Base-by-base conservation (phyloP, 2,113 vertebrate genomes). In the Gadus chalcogrammus region DNA sequence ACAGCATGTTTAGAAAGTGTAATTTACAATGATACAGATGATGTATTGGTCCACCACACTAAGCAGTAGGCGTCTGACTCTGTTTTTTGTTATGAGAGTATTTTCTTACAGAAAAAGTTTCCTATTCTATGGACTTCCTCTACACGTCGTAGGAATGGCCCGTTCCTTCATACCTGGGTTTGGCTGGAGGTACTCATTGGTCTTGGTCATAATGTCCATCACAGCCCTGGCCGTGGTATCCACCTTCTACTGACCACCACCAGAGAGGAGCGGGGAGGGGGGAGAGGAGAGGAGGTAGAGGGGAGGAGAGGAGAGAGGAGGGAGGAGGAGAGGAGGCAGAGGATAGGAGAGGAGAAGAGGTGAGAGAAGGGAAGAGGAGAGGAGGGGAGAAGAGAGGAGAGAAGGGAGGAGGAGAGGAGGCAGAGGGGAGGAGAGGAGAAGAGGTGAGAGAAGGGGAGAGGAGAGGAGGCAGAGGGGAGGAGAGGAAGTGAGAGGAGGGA, bases 131-230 rank as follows among this genome's bases (percentile, higher is more conserved):
- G 31, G 31, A 35, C 31, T 7, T 35, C 24, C 0, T 24, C 24
- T 24, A 24, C 24, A 35, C 4, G 31, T 35, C 31, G 31, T 35
- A 35, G 4, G 31, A 35, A 35, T 35, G 31, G 31, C 31, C 3
- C 31, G 31, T 35, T 48, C 1, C 2, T 11, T 56, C 64, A 83
- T 76, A 98, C 97, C 97, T 94, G 97, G 97, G 81, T 99, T 99
- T 8, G 97, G 97, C 88, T 99, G 97, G 87, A 99, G 96, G 81
- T 99, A 99, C 79, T 99, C 97, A 48, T 95, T 97, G 15, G 97
- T 98, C 90, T 96, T 99, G 65, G 97, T 94, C 91, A 99, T 97
- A 90, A 99, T 97, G 85, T 99, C 97, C 87, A 98, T 56, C 83
- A 98, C 95, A 5, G 97, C 96, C 79, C 97, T 93, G 86, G 95